Conservation (phyloP, 2,797 vertebrate genomes). For the Intellagama lesueurii region DNA sequence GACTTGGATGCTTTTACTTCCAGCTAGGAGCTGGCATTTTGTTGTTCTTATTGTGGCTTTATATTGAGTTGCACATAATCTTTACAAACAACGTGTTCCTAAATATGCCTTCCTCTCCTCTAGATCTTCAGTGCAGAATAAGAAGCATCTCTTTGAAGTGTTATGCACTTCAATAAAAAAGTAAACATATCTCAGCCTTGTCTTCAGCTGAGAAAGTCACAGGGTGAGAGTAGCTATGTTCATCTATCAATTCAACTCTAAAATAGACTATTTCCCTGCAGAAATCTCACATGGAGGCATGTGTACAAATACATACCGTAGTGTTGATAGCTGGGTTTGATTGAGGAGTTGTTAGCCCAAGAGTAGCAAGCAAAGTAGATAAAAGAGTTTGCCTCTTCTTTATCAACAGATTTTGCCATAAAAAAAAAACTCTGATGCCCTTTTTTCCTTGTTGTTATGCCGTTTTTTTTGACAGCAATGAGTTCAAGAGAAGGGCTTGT, state of each 20-base stretch:
- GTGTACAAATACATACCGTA: constrained; percentile 13
- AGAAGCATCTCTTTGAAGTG: constrained; percentile 70
- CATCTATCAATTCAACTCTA: constrained; percentile 53
- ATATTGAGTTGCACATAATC: constrained; percentile 57
- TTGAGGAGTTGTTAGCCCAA: constrained; percentile 30
- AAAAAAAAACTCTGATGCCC: constrained; percentile 25
- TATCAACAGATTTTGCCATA: not conserved
- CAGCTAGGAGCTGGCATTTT: constrained; percentile 55
- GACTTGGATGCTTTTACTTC: constrained; percentile 55
- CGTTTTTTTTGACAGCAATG: not conserved
- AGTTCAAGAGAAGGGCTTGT: not conserved
- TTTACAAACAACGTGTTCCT: constrained; percentile 65
- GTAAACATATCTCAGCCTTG: constrained; percentile 51
- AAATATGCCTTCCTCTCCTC: constrained; percentile 57
- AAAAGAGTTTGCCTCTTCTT: constrained; percentile 37
- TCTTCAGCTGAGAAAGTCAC: constrained; percentile 57
- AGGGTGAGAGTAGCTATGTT: constrained; percentile 57
- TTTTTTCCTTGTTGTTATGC: constrained; percentile 5
- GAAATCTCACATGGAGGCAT: constrained; percentile 51
- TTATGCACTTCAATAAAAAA: constrained; percentile 37
- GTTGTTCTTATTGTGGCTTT: constrained; percentile 57
- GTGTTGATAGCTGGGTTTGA: constrained; percentile 42
- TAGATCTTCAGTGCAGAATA: constrained; percentile 60
- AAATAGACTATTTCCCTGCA: constrained; percentile 52
- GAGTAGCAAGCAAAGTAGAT: not conserved